Percentiles rank a stretch among this genome's conserved stretches.
Evolutionary conservation across 2,888 invertebrate genomes (phyloP).

Genomic region (Nipponacmea schrenckii): DNA sequence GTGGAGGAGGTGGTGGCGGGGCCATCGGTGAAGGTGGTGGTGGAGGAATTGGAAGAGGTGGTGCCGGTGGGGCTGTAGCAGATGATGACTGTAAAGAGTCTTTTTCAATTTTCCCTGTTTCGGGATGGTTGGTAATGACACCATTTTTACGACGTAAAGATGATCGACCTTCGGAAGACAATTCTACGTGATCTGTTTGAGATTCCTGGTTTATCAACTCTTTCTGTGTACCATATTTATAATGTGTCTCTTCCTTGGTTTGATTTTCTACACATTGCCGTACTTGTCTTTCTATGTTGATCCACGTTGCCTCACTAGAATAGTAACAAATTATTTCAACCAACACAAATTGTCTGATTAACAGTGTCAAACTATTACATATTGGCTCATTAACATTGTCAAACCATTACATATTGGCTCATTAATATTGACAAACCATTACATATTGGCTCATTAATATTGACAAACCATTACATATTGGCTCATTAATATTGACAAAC

Average conservation of each 20-base stretch:
- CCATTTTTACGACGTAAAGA: slow-evolving; percentile 3
- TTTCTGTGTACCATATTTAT: background rate
- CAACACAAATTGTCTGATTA: no score
- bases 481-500: no score
- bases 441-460: no score
- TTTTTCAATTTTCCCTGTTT: slow-evolving; percentile 5
- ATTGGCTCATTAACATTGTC: no score
- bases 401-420: no score
- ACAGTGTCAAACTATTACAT: no score
- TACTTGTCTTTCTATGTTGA: slow-evolving; percentile 46
- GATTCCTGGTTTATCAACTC: background rate
- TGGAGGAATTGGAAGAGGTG: slow-evolving; percentile 25
- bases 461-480: no score
- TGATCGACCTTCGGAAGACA: background rate
- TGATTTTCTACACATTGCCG: slow-evolving; percentile 42
- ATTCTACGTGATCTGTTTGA: background rate
- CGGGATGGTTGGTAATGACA: background rate
- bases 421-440: no score
- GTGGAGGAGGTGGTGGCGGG: slow-evolving; percentile 30
- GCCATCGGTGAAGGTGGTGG: slow-evolving; percentile 20
- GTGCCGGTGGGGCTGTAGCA: slow-evolving; percentile 33
- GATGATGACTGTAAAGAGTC: slow-evolving; percentile 22
- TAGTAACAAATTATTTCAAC: no score
- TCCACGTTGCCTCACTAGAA: slow-evolving; percentile 56
- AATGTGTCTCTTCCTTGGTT: background rate